Evolutionary conservation across 2,888 invertebrate species (phyloP), one percentile per base, ranked within the genome.

Genomic region (Lordiphosa andalusiaca): DNA sequence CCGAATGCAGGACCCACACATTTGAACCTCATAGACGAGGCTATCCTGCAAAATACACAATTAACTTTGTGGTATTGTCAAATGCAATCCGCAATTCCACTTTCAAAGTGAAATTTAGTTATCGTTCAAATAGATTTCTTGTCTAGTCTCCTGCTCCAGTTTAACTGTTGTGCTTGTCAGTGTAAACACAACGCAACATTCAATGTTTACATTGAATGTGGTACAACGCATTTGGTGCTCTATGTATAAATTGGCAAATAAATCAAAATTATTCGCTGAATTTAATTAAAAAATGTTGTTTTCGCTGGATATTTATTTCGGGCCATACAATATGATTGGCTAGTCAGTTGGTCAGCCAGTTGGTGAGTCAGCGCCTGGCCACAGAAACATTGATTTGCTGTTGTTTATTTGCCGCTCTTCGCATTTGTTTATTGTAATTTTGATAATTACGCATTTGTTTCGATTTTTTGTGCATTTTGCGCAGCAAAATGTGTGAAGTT

Each of bases 281-380:
- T 82, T 75, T 78, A 78, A 78, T 78, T 78, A 78, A 73, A 78
- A 74, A 62, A 51, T 61, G 35, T 62, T 69, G 55, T 68, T 72
- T 66, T 64, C 9, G 40, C 57, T 62, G 51, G 58, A 58, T 56
- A 72, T 77, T 71, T 73, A 53, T 51, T 66, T 63, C 66, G 61
- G 61, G 39, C 44, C 16, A 33, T 36, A 47, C 19, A 19, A 33
- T n/a, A 19, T 35, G 19, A 47, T 33, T 37, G 55, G 46, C 63
- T 50, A 56, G 55, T 55, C 64, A 63, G 56, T 63, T 64, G 64
- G 50, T 64, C 56, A 50, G 52, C 61, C 60, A 61, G 51, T 46
- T 44, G 23, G 19, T 39, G 39, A 19, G 12, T 30, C 39, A 23
- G 30, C 30, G 16, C n/a, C n/a, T 37, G 37, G 35, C 40, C 30